Evolutionary conservation across 1,140 invertebrate genomes (phyloP).

Genomic region (Proales similis): DNA sequence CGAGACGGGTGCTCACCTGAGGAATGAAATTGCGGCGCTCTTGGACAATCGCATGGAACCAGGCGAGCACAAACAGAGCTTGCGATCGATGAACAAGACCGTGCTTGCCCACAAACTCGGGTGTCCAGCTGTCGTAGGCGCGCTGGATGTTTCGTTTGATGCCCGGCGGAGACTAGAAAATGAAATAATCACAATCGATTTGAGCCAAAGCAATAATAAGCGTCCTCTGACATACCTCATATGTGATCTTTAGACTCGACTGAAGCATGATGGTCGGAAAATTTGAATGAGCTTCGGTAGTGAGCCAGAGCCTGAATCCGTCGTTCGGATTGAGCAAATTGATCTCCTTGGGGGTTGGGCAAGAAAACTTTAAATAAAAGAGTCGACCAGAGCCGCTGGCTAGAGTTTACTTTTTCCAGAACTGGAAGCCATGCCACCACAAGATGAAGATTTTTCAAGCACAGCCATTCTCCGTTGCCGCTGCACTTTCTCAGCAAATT

Average conservation of each 20-base stretch:
- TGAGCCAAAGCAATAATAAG: not conserved
- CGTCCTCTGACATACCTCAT: conserved; percentile 61
- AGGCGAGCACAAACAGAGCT: conserved; percentile 65
- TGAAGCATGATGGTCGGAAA: conserved; percentile 63
- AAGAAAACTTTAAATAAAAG: conserved; percentile 41
- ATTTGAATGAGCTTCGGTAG: conserved; percentile 62
- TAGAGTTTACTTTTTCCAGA: conserved; percentile 62
- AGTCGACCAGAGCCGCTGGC: not conserved
- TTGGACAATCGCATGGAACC: conserved; percentile 77
- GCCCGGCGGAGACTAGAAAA: conserved; percentile 60
- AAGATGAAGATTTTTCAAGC: conserved; percentile 80
- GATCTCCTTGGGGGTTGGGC: no score
- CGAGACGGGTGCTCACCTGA: conserved; percentile 52
- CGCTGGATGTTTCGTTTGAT: conserved; percentile 61
- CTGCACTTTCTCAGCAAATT: conserved; percentile 56
- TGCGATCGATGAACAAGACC: conserved; percentile 54
- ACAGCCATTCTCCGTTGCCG: conserved; percentile 64
- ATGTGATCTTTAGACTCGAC: conserved; percentile 70
- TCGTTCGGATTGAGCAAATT: conserved; percentile 58
- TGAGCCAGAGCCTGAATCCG: conserved; percentile 69
- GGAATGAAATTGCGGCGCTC: conserved; percentile 78
- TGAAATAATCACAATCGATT: conserved; percentile 11
- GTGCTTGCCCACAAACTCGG: conserved; percentile 54
- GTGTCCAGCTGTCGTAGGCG: conserved; percentile 59
- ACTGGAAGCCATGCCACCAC: conserved; percentile 68